phyloP scores from a whole-genome alignment of 2,797 vertebrate genomes.

The Hafferia zeledoni region DNA sequence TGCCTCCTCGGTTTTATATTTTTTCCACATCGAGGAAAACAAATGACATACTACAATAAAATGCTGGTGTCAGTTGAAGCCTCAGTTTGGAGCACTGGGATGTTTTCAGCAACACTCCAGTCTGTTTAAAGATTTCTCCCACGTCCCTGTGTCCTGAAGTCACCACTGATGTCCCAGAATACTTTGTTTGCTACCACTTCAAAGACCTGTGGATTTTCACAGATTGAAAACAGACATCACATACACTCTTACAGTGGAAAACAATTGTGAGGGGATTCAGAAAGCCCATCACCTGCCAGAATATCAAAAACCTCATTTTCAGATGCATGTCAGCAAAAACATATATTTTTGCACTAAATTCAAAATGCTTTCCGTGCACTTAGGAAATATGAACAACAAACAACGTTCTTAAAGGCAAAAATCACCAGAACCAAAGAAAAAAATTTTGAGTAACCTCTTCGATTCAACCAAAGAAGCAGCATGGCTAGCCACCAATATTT shows the following conservation, averaged over 20 bases:
- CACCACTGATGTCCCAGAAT: neutral
- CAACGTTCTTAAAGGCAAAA: neutral
- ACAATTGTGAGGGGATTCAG: neutral
- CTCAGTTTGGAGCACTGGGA: neutral
- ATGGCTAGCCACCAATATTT: neutral
- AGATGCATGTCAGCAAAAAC: neutral
- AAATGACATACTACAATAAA: neutral
- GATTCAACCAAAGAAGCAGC: neutral
- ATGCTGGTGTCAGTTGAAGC: neutral
- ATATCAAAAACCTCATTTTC: neutral
- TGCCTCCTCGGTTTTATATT: neutral
- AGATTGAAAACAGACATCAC: neutral
- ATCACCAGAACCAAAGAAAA: neutral
- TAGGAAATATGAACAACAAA: neutral
- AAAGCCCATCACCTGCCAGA: neutral
- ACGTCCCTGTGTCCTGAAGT: neutral
- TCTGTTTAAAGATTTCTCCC: neutral
- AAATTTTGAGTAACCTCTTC: neutral
- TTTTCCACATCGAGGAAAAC: neutral
- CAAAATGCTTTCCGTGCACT: neutral
- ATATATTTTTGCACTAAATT: neutral
- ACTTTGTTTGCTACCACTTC: neutral
- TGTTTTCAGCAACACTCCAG: neutral
- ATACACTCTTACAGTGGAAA: fast-evolving
- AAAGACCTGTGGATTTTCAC: neutral